Conservation (phyloP, 2,113 vertebrate species). For the Cyprinodon tularosa region DNA sequence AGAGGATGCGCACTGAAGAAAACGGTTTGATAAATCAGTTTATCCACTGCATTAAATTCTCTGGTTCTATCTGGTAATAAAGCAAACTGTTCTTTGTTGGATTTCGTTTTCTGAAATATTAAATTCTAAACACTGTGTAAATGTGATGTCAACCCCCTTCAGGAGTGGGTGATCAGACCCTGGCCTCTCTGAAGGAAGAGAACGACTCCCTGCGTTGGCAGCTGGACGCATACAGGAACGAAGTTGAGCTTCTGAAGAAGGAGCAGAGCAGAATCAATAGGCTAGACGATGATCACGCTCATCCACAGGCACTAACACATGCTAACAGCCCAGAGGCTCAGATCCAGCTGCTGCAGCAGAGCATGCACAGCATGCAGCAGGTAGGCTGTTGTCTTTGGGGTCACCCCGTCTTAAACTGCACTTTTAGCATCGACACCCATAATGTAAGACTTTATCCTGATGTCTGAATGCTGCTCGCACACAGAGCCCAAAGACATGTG, state of each 20-base stretch:
- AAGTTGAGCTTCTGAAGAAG: slow-evolving; percentile 93
- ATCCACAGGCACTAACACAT: slow-evolving; percentile 71
- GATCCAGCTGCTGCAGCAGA: slow-evolving; percentile 91
- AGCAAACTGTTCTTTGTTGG: not conserved
- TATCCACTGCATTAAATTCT: no score
- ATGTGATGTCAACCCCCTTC: not conserved
- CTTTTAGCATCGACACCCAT: no score
- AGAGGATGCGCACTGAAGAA: slow-evolving; percentile 86
- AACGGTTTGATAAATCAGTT: slow-evolving; percentile 79
- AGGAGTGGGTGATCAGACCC: slow-evolving; percentile 87
- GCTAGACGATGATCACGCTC: slow-evolving; percentile 83
- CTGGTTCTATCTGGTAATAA: not conserved
- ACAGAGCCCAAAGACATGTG: no score
- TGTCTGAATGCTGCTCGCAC: no score
- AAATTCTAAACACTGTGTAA: not conserved
- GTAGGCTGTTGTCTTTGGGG: slow-evolving; percentile 66
- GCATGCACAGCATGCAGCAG: slow-evolving; percentile 94
- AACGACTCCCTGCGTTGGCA: slow-evolving; percentile 98
- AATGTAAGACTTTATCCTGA: no score
- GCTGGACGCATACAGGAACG: slow-evolving; percentile 93
- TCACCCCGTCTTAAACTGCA: no score
- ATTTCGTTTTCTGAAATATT: not conserved
- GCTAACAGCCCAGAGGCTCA: slow-evolving; percentile 65
- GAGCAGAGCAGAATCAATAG: slow-evolving; percentile 85
- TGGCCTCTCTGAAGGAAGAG: slow-evolving; percentile 88